These are phyloP conservation scores for Agrotis ipsilon DNA, from an alignment of 2,888 invertebrate species.

Conservation along the genomic window DNA sequence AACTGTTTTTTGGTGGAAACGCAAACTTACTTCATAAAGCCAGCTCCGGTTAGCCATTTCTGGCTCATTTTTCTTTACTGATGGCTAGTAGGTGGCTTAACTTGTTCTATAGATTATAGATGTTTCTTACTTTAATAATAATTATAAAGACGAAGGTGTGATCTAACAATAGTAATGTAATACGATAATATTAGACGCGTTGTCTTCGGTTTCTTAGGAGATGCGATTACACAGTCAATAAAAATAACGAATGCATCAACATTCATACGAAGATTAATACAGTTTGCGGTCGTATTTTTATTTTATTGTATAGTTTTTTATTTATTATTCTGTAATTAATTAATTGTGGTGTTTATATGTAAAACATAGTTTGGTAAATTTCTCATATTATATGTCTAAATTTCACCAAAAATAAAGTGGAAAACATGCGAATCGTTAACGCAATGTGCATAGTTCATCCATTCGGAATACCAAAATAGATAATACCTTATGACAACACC, in stretches of 20 bases:
- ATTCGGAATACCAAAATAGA: too few relatives aligned
- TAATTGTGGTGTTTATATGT: background rate
- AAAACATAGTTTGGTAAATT: background rate
- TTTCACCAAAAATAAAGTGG: background rate
- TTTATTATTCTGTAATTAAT: background rate
- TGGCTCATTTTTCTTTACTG: too few relatives aligned
- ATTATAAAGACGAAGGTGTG: slow-evolving; percentile 1
- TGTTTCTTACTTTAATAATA: background rate
- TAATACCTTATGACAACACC: too few relatives aligned
- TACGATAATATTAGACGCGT: slow-evolving; percentile 19
- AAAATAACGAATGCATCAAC: slow-evolving; percentile 38
- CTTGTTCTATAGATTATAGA: background rate
- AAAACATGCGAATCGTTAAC: too few relatives aligned
- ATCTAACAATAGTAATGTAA: slow-evolving; percentile 35
- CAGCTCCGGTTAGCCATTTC: too few relatives aligned
- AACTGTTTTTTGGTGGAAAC: too few relatives aligned
- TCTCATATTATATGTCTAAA: too few relatives aligned
- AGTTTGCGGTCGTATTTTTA: background rate
- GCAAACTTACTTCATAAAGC: too few relatives aligned
- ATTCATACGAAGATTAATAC: slow-evolving; percentile 11
- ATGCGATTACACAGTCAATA: slow-evolving; percentile 49
- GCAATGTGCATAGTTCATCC: too few relatives aligned
- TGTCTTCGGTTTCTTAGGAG: slow-evolving; percentile 27
- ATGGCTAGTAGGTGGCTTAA: too few relatives aligned
- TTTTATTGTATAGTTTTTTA: background rate